Conservation (phyloP, 2,888 invertebrate genomes). For the Hipparchia semele region DNA sequence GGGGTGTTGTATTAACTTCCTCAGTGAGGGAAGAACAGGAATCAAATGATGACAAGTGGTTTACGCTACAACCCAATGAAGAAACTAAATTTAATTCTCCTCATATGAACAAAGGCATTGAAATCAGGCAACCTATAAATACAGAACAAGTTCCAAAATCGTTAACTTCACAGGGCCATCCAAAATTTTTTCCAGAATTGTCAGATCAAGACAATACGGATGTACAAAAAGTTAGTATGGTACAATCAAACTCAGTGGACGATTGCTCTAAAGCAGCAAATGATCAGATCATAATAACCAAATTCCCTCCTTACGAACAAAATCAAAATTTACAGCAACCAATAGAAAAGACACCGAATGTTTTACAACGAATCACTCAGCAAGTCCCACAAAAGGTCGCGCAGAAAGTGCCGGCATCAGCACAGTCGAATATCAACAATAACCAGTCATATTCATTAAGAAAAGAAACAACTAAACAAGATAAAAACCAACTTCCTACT, state of each 20-base stretch:
- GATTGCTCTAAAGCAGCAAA: neutral
- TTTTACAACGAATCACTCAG: neutral
- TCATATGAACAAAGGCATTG: too few species aligned
- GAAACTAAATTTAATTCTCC: neutral
- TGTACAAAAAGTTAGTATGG: neutral
- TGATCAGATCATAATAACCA: too few species aligned
- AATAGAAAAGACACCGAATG: too few species aligned
- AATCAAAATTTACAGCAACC: too few species aligned
- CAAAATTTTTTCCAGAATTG: neutral
- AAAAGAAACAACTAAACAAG: neutral
- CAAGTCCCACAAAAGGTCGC: neutral
- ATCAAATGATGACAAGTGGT: neutral
- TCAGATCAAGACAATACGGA: neutral
- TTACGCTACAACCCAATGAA: neutral
- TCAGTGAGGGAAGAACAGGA: conserved; percentile 7
- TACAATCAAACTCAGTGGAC: neutral
- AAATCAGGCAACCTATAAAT: neutral
- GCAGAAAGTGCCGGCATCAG: neutral
- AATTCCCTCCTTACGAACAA: too few species aligned
- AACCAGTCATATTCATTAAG: too few species aligned
- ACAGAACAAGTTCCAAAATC: neutral
- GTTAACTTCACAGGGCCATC: neutral
- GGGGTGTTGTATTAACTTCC: conserved; percentile 12
- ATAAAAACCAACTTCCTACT: neutral
- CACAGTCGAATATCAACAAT: neutral